These are phyloP conservation scores for Vandiemenella viatica DNA, from an alignment of 2,888 invertebrate species.

Conservation along the genomic window DNA sequence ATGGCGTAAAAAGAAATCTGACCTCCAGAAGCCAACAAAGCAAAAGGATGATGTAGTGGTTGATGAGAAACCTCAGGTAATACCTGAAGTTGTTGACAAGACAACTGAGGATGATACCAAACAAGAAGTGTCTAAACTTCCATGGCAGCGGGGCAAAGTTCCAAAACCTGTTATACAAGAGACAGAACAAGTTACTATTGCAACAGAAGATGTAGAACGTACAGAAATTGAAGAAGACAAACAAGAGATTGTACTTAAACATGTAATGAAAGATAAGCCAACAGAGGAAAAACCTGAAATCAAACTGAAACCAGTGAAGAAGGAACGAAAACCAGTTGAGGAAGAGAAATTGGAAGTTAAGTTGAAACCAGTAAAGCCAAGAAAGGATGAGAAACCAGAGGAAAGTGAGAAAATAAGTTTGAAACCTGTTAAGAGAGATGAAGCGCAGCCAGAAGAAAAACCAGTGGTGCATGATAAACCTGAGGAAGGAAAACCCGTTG, in stretches of 20 bases:
- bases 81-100: not conserved
- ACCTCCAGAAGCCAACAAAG: slow-evolving; percentile 14
- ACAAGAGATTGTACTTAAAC: slow-evolving; percentile 4
- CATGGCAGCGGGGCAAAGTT: slow-evolving; percentile 3
- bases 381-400: slow-evolving; percentile 7
- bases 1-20: slow-evolving; percentile 17
- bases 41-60: not conserved
- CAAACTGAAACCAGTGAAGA: slow-evolving; percentile 27
- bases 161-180: slow-evolving; percentile 3
- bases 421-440: slow-evolving; percentile 15
- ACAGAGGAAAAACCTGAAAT: slow-evolving; percentile 30
- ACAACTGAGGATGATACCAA: not conserved
- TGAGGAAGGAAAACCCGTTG: not conserved
- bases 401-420: slow-evolving; percentile 19
- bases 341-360: slow-evolving; percentile 12
- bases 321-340: slow-evolving; percentile 24
- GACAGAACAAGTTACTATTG: not conserved
- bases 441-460: slow-evolving; percentile 11
- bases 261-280: slow-evolving; percentile 20
- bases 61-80: not conserved
- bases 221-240: slow-evolving; percentile 10
- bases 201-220: not conserved
- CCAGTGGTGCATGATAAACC: not conserved
- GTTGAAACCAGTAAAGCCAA: slow-evolving; percentile 15
- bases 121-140: not conserved